Percentiles rank a stretch among this genome's conserved stretches.
Evolutionary conservation across 2,888 invertebrate species (phyloP).

Genomic region (Plemyria rubiginata): DNA sequence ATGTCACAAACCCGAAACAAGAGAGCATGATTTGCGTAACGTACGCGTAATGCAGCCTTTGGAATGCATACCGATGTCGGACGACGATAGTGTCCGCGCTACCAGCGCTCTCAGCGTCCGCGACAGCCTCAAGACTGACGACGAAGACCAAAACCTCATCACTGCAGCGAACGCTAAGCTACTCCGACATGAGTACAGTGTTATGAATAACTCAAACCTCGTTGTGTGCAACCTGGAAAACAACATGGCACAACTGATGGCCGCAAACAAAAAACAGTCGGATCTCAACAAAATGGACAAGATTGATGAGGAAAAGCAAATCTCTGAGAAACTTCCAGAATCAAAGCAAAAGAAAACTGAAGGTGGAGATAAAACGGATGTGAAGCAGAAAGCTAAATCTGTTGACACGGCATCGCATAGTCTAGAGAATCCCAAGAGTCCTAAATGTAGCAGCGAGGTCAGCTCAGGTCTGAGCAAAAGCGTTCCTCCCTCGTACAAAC

Average conservation of each 20-base stretch:
- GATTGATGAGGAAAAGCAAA: conserved; percentile 73
- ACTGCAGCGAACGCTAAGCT: conserved; percentile 77
- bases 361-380: conserved; percentile 34
- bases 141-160: conserved; percentile 79
- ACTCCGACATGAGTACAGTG: conserved; percentile 76
- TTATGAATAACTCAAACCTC: conserved; percentile 79
- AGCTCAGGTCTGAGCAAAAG: conserved; percentile 78
- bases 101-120: conserved; percentile 80
- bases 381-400: conserved; percentile 65
- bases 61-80: conserved; percentile 79
- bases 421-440: conserved; percentile 75
- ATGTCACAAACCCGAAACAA: conserved; percentile 58
- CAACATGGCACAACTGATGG: conserved; percentile 79
- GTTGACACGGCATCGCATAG: conserved; percentile 78
- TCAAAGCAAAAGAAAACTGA: conserved; percentile 12
- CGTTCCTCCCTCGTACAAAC: conserved; percentile 81
- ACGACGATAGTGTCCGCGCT: conserved; percentile 80
- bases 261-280: conserved; percentile 65
- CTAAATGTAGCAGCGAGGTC: conserved; percentile 73
- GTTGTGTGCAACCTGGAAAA: conserved; percentile 80
- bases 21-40: conserved; percentile 73
- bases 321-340: conserved; percentile 18
- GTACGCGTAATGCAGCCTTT: conserved; percentile 69
- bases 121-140: conserved; percentile 81
- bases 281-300: conserved; percentile 75